A percentile compares a stretch with the other conserved stretches of the same genome.
phyloP scores from a whole-genome alignment of 2,113 vertebrate species.

The Erythrolamprus reginae region DNA sequence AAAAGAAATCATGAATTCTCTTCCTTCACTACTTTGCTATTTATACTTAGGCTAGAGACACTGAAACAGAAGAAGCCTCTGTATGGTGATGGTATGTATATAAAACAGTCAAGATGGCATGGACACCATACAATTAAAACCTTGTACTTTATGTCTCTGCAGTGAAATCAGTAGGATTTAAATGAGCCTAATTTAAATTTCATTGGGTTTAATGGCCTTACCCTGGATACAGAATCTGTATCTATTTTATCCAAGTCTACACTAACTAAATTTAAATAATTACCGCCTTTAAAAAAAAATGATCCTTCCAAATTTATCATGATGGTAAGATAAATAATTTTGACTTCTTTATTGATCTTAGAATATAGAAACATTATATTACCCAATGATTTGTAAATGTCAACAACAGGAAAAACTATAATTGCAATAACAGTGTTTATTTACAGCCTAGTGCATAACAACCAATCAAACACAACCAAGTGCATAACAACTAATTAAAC shows the following conservation, averaged over 20 bases:
- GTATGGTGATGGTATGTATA: neutral
- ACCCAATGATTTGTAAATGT: neutral
- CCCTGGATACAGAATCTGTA: neutral
- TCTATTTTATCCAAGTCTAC: neutral
- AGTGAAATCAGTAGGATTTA: neutral
- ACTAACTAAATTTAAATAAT: neutral
- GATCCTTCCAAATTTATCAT: neutral
- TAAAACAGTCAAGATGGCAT: neutral
- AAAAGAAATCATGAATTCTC: neutral
- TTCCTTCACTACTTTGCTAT: neutral
- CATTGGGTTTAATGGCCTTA: neutral
- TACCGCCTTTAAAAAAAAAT: neutral
- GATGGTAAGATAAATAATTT: neutral
- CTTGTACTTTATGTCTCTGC: neutral
- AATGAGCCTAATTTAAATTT: neutral
- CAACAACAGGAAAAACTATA: neutral
- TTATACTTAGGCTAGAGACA: neutral
- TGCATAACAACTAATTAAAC: neutral
- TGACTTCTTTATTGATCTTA: neutral
- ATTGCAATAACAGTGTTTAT: neutral
- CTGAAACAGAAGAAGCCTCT: neutral
- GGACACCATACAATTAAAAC: neutral
- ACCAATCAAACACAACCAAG: neutral
- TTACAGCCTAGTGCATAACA: neutral
- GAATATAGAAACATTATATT: neutral